Evolutionary conservation across 2,797 vertebrate species (phyloP).

Genomic region (Enteromius treurensis): DNA sequence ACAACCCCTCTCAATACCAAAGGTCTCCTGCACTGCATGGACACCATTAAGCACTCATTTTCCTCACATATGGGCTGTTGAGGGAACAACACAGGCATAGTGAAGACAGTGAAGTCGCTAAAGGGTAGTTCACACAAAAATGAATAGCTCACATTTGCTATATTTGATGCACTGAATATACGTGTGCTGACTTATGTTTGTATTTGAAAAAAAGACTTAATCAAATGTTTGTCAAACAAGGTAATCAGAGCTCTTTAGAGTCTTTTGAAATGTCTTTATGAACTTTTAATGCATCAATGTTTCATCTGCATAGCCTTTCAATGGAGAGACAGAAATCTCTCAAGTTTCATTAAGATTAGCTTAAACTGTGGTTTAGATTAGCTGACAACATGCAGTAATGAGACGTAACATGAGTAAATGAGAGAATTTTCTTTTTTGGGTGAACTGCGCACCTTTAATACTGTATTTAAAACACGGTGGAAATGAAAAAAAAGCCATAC

Average conservation of each 20-base stretch:
- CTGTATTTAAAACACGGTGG: neutral
- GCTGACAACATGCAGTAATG: no score
- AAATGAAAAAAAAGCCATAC: neutral
- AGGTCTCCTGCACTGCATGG: neutral
- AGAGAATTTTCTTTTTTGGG: neutral
- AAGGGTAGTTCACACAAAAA: neutral
- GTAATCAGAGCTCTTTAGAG: neutral
- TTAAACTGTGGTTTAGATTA: neutral
- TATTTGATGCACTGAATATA: neutral
- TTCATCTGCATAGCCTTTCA: neutral
- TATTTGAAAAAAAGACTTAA: neutral
- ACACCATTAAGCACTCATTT: neutral
- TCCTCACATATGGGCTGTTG: neutral
- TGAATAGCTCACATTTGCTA: neutral
- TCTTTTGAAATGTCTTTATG: neutral
- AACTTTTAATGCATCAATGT: neutral
- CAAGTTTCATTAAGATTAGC: neutral
- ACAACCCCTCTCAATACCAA: neutral
- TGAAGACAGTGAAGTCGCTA: neutral
- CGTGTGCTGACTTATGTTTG: neutral
- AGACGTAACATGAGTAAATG: neutral
- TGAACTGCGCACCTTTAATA: neutral
- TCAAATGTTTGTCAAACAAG: neutral
- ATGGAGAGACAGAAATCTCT: neutral
- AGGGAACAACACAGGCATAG: neutral